Evolutionary conservation across 2,888 invertebrate species (phyloP).

Genomic region (Xanthorhoe designata): DNA sequence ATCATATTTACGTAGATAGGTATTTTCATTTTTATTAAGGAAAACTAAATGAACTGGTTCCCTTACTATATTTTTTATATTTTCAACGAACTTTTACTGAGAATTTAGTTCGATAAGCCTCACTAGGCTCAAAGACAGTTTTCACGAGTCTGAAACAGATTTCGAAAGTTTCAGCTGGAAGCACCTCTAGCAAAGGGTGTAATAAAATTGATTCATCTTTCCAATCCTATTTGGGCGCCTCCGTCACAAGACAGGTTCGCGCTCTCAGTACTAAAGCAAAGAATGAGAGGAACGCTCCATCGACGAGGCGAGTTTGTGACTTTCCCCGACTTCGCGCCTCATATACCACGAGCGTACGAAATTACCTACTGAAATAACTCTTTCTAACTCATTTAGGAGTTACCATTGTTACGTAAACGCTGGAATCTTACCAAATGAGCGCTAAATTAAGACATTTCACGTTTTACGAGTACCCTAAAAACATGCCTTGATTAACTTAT

Average conservation of each 20-base stretch:
- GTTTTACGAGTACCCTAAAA: constrained; percentile 47
- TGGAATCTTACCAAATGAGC: constrained; percentile 57
- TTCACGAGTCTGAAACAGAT: background rate
- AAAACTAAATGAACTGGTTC: background rate
- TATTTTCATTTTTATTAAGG: background rate
- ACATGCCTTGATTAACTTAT: constrained; percentile 47
- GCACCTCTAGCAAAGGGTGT: constrained; percentile 10
- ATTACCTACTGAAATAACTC: constrained; percentile 61
- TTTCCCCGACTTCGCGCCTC: constrained; percentile 53
- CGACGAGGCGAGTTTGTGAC: constrained; percentile 45
- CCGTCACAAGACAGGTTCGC: constrained; percentile 25
- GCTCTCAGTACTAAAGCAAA: constrained; percentile 39
- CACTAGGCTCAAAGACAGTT: constrained; percentile 5
- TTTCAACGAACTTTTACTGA: background rate
- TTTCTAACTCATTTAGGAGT: constrained; percentile 63
- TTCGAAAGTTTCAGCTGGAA: constrained; percentile 12
- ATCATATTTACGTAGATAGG: background rate
- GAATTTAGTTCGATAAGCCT: background rate
- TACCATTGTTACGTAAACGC: constrained; percentile 54
- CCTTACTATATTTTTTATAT: background rate
- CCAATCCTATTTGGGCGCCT: constrained; percentile 20
- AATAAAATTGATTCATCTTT: constrained; percentile 25
- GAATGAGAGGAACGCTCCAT: constrained; percentile 47
- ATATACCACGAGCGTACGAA: constrained; percentile 54
- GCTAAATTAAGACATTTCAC: constrained; percentile 46